Conservation (phyloP, 1,140 invertebrate genomes). For the Apolygus lucorum region DNA sequence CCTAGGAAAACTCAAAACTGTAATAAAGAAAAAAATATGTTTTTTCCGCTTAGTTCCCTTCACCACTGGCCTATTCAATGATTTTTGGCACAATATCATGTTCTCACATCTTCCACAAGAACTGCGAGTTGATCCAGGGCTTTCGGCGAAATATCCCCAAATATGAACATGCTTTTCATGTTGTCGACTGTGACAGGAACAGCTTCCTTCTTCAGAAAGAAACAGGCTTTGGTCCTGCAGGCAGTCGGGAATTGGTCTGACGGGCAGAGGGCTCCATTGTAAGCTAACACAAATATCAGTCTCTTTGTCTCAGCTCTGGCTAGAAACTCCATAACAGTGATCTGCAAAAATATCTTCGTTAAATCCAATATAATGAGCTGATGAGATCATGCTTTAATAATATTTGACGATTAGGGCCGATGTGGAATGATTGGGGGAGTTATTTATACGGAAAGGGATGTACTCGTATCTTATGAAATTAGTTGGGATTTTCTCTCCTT, state of each 20-base stretch:
- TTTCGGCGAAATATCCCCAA: constrained; percentile 68
- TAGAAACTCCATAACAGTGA: constrained; percentile 52
- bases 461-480: too few species aligned
- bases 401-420: too few species aligned
- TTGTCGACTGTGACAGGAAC: constrained; percentile 49
- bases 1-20: too few species aligned
- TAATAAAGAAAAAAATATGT: too few species aligned
- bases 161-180: constrained; percentile 51
- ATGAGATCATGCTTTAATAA: too few species aligned
- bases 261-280: constrained; percentile 42
- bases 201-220: constrained; percentile 53
- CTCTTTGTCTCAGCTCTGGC: constrained; percentile 45
- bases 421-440: too few species aligned
- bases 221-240: constrained; percentile 50
- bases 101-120: constrained; percentile 66
- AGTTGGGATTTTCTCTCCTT: too few species aligned
- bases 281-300: constrained; percentile 46
- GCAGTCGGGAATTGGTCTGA: constrained; percentile 42
- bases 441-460: too few species aligned
- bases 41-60: too few species aligned
- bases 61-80: too few species aligned
- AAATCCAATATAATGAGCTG: too few species aligned
- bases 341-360: constrained; percentile 40
- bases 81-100: too few species aligned
- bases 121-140: constrained; percentile 67